Evolutionary conservation across 1,140 invertebrate species (phyloP), one percentile per base, ranked within the genome.

Genomic region (Cephus cinctus): DNA sequence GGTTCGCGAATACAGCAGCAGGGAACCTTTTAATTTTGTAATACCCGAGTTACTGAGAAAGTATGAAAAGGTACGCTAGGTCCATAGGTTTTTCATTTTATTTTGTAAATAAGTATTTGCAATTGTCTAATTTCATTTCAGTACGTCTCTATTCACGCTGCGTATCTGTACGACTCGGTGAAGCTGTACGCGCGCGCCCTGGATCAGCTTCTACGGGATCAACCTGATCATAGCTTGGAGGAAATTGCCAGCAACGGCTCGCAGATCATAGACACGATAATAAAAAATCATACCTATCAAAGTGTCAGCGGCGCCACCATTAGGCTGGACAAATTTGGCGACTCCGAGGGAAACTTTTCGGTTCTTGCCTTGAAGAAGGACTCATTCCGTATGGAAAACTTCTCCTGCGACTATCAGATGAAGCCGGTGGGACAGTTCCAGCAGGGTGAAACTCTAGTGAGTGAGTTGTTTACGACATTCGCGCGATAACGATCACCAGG

Each of bases 291-390:
- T 52, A 86, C 84, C 21, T 92, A 90, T 76, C 82, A 82, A 77
- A 94, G 90, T 83, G 86, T 98, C 30, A 92, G 93, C 25, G 96
- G 95, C 5, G 87, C 92, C 56, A 86, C 83, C 23, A 95, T 96
- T 43, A 87, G 90, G 55, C 83, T 98, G 38, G 94, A 98, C 75
- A 80, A 88, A 54, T 87, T 91, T 61, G 96, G 95, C 12, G 94
- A 98, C 67, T 96, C 95, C 0, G 92, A 97, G 71, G 96, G 96
- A 2, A 98, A 98, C 69, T 98, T 96, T 74, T 96, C 95, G 0
- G 87, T 98, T 22, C 76, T 98, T 15, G 89, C 93, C 1, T 82
- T 87, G 59, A 87, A 88, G 63, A 69, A 80, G 75, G 57, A 71
- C 65, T 63, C 51, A 48, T 75, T 73, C 47, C 55, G 51, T 18